Percentiles rank a stretch among this genome's conserved stretches.
phyloP scores from a whole-genome alignment of 2,797 vertebrate genomes.

The Brachyalestes nurse region DNA sequence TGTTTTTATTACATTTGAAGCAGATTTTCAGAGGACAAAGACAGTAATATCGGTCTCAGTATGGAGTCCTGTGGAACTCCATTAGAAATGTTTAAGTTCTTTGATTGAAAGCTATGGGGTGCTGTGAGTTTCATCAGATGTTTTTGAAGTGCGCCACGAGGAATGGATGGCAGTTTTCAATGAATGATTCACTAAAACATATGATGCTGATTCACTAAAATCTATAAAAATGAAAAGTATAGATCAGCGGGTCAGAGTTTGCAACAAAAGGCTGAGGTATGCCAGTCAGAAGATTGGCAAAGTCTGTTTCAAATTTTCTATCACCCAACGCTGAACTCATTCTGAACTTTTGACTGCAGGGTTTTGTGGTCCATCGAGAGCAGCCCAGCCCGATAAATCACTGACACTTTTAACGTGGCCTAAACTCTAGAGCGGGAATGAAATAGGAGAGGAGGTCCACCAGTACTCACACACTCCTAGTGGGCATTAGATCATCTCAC shows the following conservation, averaged over 20 bases:
- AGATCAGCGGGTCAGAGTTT: neutral
- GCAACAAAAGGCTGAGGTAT: neutral
- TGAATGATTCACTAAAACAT: neutral
- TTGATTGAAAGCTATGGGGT: neutral
- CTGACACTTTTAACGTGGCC: conserved; percentile 43
- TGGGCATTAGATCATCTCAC: conserved; percentile 64
- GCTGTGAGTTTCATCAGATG: neutral
- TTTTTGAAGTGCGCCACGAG: neutral
- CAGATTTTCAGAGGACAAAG: neutral
- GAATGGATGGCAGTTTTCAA: neutral
- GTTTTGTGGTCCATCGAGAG: conserved; percentile 31
- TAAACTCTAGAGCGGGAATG: conserved; percentile 41
- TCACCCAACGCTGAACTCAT: conserved; percentile 24
- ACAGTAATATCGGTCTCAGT: neutral
- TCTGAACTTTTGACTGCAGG: conserved; percentile 16
- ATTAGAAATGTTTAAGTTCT: neutral
- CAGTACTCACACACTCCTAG: conserved; percentile 36
- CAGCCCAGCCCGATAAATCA: conserved; percentile 46
- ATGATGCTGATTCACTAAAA: conserved; percentile 1
- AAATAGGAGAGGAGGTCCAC: conserved; percentile 53
- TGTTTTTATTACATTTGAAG: neutral
- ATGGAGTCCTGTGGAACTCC: neutral
- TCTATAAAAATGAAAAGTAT: neutral
- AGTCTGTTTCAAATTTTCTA: conserved; percentile 11
- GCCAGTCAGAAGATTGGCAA: conserved; percentile 1